phyloP scores from a whole-genome alignment of 2,797 vertebrate species.

The Gallinago nigripennis region DNA sequence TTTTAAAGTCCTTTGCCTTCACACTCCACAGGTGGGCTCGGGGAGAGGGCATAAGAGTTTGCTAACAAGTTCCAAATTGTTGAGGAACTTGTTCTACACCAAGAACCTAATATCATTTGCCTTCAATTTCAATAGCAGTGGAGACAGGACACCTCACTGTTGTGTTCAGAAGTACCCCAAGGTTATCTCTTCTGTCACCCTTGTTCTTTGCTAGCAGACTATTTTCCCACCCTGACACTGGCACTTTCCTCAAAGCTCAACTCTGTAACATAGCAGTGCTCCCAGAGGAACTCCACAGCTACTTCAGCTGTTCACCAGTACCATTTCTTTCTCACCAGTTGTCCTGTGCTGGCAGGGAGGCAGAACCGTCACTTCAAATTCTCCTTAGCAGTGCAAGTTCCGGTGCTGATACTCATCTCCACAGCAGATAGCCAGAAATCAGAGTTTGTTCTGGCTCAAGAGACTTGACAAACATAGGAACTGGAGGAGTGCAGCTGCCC shows the following conservation, averaged over 20 bases:
- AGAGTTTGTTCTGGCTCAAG: not conserved
- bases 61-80: not conserved
- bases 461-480: not conserved
- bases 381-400: not conserved
- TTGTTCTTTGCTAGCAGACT: not conserved
- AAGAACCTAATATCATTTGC: not conserved
- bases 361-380: not conserved
- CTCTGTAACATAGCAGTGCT: not conserved
- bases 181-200: not conserved
- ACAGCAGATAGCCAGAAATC: not conserved
- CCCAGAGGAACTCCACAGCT: constrained; percentile 17
- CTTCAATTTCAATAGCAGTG: not conserved
- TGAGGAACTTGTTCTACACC: not conserved
- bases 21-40: not conserved
- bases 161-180: not conserved
- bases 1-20: not conserved
- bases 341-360: not conserved
- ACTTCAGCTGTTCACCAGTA: constrained; percentile 38
- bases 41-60: not conserved
- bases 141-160: not conserved
- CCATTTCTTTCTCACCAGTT: not conserved
- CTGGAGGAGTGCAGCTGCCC: not conserved
- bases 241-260: not conserved
- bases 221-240: not conserved
- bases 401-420: not conserved